Conservation (phyloP, 2,797 vertebrate species). For the Melanotaenia pygmaea region DNA sequence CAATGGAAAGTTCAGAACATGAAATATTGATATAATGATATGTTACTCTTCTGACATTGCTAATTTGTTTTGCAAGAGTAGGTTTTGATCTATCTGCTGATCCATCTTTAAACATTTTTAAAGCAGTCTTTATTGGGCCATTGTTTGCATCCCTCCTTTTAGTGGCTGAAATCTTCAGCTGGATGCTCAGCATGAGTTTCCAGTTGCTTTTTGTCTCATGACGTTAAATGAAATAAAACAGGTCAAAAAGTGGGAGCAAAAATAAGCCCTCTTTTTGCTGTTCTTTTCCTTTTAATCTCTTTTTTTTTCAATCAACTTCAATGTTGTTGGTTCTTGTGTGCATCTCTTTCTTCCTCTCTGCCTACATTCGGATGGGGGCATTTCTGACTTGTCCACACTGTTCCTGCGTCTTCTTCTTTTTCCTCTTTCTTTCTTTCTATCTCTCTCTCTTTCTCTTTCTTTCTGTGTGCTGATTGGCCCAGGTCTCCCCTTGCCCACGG, state of each 20-base stretch:
- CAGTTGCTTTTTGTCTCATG: conserved; percentile 40
- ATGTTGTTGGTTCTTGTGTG: conserved; percentile 84
- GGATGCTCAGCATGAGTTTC: conserved; percentile 42
- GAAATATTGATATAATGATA: too few relatives aligned
- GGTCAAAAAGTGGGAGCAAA: conserved; percentile 36
- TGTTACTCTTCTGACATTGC: not conserved
- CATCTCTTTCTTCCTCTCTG: conserved; percentile 69
- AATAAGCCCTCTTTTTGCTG: conserved; percentile 60
- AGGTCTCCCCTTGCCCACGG: conserved; percentile 97
- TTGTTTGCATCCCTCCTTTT: conserved; percentile 56
- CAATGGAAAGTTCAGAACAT: not conserved
- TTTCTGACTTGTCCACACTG: conserved; percentile 69
- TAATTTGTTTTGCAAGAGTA: not conserved
- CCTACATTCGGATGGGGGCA: conserved; percentile 66
- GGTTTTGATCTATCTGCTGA: not conserved
- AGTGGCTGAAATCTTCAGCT: conserved; percentile 13
- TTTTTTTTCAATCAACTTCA: conserved; percentile 76
- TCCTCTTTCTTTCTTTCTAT: conserved; percentile 44
- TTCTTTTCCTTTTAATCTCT: conserved; percentile 70
- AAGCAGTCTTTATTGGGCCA: conserved; percentile 6
- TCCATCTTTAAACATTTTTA: not conserved
- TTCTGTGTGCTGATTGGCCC: conserved; percentile 79
- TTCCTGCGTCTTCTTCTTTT: conserved; percentile 56
- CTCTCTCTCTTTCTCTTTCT: conserved; percentile 55
- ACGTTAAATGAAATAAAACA: conserved; percentile 31